Evolutionary conservation across 2,888 invertebrate genomes (phyloP), one percentile per base, ranked within the genome.

Genomic region (Papilio demoleus): DNA sequence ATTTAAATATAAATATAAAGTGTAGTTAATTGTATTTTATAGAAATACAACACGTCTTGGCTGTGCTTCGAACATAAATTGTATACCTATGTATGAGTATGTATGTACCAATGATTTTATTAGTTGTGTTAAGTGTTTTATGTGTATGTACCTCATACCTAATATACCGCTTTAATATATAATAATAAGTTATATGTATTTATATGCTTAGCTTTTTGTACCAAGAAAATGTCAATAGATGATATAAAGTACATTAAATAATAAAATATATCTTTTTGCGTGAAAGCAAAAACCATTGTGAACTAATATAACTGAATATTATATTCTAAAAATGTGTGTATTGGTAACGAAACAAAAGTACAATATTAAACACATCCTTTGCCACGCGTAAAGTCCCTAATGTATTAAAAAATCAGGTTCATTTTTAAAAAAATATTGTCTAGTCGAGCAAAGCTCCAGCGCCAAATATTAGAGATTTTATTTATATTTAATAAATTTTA

Each of bases 41-140:
- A 88, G 85, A 82, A 78, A 47, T 40, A 75, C 77, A 82, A 85
- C 78, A 82, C 81, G 81, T 87, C 85, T 88, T 84, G 90, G 89
- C 90, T 91, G 91, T 91, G 90, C 90, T 89, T 89, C 80, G 77
- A 81, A 84, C 79, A 79, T 80, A 82, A 84, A 81, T 81, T 70
- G 73, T 74, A 68, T 77, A 77, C 71, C 71, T 75, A 71, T 73
- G 65, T 45, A 47, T 47, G 9, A n/a, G 22, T 61, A 71, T 66
- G 31, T 68, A n/a, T 67, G 34, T 67, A 68, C 61, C 42, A 62
- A 53, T 62, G 31, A 34, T 62, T 62, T 61, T 56, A 56, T 67
- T 61, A 67, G 4, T 45, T 60, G 38, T 27, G 24, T 38, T 36
- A 61, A 47, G 61, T 67, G 60, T 53, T 53, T 47, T 50, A 24